phyloP scores from a whole-genome alignment of 2,888 invertebrate species.

The Crematogaster levior region DNA sequence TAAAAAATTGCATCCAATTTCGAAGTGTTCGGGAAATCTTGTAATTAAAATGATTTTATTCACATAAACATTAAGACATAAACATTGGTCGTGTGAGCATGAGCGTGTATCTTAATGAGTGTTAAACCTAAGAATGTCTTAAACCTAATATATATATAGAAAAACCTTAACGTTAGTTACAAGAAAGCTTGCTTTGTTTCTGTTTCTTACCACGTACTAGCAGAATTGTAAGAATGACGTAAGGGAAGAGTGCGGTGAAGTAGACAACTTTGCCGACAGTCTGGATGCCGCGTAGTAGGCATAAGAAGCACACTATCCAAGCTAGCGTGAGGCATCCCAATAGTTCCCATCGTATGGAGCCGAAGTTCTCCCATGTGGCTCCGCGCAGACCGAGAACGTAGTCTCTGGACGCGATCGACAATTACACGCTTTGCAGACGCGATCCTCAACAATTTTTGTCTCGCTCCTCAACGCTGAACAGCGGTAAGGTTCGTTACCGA shows the following conservation, averaged over 20 bases:
- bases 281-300: slow-evolving; percentile 95
- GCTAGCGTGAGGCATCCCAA: slow-evolving; percentile 91
- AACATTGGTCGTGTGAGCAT: background rate
- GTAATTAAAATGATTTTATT: background rate
- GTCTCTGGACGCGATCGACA: slow-evolving; percentile 87
- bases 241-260: slow-evolving; percentile 91
- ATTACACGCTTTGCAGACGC: slow-evolving; percentile 64
- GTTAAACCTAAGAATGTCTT: background rate
- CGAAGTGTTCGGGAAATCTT: background rate
- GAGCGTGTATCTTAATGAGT: background rate
- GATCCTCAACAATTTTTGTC: slow-evolving; percentile 44
- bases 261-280: slow-evolving; percentile 95
- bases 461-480: slow-evolving; percentile 45
- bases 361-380: slow-evolving; percentile 91
- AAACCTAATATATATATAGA: slow-evolving; percentile 2
- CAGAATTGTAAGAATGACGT: slow-evolving; percentile 89
- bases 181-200: background rate
- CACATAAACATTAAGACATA: background rate
- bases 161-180: background rate
- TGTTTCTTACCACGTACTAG: slow-evolving; percentile 84
- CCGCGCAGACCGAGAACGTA: slow-evolving; percentile 92
- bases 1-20: background rate
- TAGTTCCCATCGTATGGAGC: slow-evolving; percentile 93
- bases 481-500: slow-evolving; percentile 48
- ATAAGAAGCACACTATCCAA: slow-evolving; percentile 95